Base-by-base conservation (phyloP, 2,797 vertebrate species). In the Rhodeus uyekii region DNA sequence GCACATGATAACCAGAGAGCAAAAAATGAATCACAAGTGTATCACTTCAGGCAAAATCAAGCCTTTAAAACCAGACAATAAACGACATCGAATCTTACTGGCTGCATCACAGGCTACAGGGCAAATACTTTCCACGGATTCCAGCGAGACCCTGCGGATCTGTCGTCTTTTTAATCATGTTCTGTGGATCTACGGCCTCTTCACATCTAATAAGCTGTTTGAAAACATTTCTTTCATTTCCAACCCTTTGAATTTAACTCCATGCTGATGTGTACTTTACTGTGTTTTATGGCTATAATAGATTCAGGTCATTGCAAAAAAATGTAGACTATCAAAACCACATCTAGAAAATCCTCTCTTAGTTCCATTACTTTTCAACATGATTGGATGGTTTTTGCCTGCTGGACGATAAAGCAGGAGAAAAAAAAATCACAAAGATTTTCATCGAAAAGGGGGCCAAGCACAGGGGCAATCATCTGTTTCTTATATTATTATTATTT, bases 1-100 rank as follows among this genome's bases (percentile, higher is more conserved):
- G 92, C 93, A 94, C 90, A 93, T 91, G 92, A 94, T 91, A 81
- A 71, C 48, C 72, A 34, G 42, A 74, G 55, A 24, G 46, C 24
- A 39, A 39, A 27, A 72, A 27, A 13, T 32, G 1, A 50, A 84
- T 80, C 63, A 29, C 78, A 79, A 78, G 50, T 68, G 61, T 67
- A 77, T 83, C 13, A 46, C 80, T 63, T 80, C 19, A 53, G 72
- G 79, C 77, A 80, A 80, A 71, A 53, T 24, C 72, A 76, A 44
- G 78, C n/a, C 36, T 72, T 53, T 78, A 34, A 36, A 81, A 78
- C 42, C 29, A 29, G 83, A 86, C 79, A 84, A 69, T 80, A 80
- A 87, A 84, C 9, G 42, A 58, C 77, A 44, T 67, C 32, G 55
- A 81, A 85, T 83, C 73, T n/a, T 71, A 27, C 24, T 27, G 50